phyloP scores from a whole-genome alignment of 2,113 vertebrate species.

The Pteruthius melanotis region DNA sequence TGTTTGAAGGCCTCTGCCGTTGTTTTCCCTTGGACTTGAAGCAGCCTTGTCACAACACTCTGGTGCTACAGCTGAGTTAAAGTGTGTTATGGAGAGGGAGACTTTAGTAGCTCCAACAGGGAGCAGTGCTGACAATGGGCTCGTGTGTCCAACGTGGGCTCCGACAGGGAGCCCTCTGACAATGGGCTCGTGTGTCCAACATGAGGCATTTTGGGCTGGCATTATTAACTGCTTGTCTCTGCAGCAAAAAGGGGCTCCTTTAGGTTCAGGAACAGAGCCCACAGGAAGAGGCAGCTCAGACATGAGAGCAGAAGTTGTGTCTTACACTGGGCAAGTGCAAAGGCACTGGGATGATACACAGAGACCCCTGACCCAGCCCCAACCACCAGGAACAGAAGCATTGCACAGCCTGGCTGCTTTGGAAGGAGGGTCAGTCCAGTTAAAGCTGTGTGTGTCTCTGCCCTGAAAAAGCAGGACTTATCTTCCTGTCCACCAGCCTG shows the following conservation, averaged over 20 bases:
- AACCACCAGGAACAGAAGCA: background rate
- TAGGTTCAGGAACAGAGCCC: background rate
- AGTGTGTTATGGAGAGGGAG: background rate
- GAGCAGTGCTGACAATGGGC: background rate
- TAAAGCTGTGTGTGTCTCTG: background rate
- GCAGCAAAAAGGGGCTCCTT: background rate
- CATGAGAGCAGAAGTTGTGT: background rate
- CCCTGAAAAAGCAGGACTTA: background rate
- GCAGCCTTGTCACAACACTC: background rate
- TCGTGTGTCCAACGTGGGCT: too few relatives aligned
- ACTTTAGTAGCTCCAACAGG: background rate
- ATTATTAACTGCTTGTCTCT: background rate
- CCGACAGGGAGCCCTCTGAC: background rate
- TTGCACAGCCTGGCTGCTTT: background rate
- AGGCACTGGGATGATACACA: background rate
- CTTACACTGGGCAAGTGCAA: background rate
- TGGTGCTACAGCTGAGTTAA: background rate
- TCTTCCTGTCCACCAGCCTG: background rate
- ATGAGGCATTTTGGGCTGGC: background rate
- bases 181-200: fast-evolving
- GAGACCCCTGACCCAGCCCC: background rate
- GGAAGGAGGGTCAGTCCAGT: fast-evolving
- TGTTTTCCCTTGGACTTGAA: background rate
- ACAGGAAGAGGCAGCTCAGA: background rate
- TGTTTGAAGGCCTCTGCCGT: background rate